Percentiles rank a stretch among this genome's conserved stretches.
Evolutionary conservation across 2,797 vertebrate genomes (phyloP).

Genomic region (Danio aesculapii): DNA sequence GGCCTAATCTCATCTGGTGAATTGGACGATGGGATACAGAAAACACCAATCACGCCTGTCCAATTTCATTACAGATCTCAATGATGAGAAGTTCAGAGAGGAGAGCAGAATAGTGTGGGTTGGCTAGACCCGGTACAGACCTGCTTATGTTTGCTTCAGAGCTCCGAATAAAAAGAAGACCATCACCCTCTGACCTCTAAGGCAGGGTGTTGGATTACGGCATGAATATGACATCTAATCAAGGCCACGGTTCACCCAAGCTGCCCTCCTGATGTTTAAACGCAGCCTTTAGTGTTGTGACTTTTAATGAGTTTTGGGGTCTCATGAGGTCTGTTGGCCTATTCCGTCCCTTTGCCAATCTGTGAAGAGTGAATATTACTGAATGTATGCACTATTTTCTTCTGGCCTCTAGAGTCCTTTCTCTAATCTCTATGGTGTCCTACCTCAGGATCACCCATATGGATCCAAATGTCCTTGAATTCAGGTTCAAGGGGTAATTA

Average conservation of each 20-base stretch:
- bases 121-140: slow-evolving; percentile 26
- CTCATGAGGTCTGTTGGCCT: slow-evolving; percentile 12
- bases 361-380: slow-evolving; percentile 31
- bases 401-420: slow-evolving; percentile 9
- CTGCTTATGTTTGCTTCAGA: slow-evolving; percentile 47
- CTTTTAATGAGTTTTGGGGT: slow-evolving; percentile 49
- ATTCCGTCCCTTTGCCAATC: slow-evolving; percentile 8
- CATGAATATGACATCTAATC: slow-evolving; percentile 61
- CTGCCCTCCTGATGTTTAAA: slow-evolving; percentile 44
- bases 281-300: slow-evolving; percentile 23
- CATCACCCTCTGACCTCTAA: slow-evolving; percentile 29
- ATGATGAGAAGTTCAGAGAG: slow-evolving; percentile 72
- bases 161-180: slow-evolving; percentile 1
- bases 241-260: slow-evolving; percentile 38
- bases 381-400: slow-evolving; percentile 2
- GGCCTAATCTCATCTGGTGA: slow-evolving; percentile 77
- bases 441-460: slow-evolving; percentile 59
- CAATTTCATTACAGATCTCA: slow-evolving; percentile 70
- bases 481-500: slow-evolving; percentile 89
- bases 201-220: slow-evolving; percentile 53
- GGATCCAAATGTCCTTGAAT: slow-evolving; percentile 87
- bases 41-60: slow-evolving; percentile 72
- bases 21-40: slow-evolving; percentile 69
- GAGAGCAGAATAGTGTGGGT: slow-evolving; percentile 71
- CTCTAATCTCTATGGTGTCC: slow-evolving; percentile 28